phyloP scores from a whole-genome alignment of 2,888 invertebrate species.

The Chrysotoxum bicinctum region DNA sequence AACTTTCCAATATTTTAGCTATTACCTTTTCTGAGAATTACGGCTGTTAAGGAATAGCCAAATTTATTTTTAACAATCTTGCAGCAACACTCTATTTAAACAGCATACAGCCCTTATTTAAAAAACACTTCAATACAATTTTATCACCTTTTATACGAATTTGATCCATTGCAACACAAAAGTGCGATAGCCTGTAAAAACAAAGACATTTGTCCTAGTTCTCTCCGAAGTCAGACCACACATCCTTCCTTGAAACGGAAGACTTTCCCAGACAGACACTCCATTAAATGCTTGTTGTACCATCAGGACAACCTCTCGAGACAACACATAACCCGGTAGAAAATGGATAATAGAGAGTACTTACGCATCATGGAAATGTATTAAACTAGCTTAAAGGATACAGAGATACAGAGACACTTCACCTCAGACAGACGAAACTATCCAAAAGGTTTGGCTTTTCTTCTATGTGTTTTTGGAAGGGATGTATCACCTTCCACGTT shows the following conservation, averaged over 20 bases:
- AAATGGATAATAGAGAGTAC: constrained; percentile 25
- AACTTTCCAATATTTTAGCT: too few relatives aligned
- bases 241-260: not conserved
- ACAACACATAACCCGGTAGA: not conserved
- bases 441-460: not conserved
- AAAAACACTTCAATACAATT: not conserved
- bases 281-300: constrained; percentile 28
- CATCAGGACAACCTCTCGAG: not conserved
- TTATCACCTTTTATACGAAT: not conserved
- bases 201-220: constrained; percentile 21
- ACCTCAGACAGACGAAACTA: constrained; percentile 15
- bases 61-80: too few relatives aligned
- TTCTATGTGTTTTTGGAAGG: not conserved
- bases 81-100: too few relatives aligned
- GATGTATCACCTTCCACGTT: constrained; percentile 5
- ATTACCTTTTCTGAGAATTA: too few relatives aligned
- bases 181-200: not conserved
- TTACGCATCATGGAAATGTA: constrained; percentile 12
- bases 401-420: not conserved
- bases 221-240: not conserved
- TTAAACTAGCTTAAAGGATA: constrained; percentile 19
- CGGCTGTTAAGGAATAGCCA: too few relatives aligned
- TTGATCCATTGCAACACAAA: not conserved
- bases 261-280: constrained; percentile 27
- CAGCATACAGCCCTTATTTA: not conserved